A percentile compares a stretch with the other conserved stretches of the same genome.
phyloP scores from a whole-genome alignment of 2,113 vertebrate genomes.

The Chionomys nivalis region DNA sequence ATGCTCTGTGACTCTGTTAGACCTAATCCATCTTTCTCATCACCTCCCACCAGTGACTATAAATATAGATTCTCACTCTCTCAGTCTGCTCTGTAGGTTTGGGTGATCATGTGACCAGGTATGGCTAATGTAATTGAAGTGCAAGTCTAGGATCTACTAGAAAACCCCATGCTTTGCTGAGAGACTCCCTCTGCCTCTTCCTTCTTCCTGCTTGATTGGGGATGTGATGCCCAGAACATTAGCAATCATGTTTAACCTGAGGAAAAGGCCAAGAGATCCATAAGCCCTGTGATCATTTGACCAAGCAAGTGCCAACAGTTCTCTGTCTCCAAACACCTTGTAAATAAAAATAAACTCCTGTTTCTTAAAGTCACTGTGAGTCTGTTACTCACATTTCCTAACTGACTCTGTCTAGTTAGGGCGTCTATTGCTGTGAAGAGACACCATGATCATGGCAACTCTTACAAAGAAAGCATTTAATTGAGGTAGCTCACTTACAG shows the following conservation, averaged over 20 bases:
- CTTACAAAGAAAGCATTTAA: background rate
- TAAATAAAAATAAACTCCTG: constrained; percentile 69
- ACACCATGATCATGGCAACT: background rate
- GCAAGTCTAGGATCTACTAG: background rate
- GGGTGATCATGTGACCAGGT: background rate
- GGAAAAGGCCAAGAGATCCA: constrained; percentile 51
- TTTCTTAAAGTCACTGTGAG: constrained; percentile 39
- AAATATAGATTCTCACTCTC: background rate
- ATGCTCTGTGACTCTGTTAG: background rate
- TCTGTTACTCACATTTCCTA: constrained; percentile 30
- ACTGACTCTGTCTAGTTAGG: background rate
- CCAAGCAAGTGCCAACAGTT: constrained; percentile 30
- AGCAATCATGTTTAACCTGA: background rate
- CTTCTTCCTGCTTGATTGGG: constrained; percentile 32
- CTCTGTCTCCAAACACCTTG: constrained; percentile 14
- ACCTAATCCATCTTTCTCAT: background rate
- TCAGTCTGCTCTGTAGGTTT: background rate
- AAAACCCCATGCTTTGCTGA: background rate
- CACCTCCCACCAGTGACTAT: background rate
- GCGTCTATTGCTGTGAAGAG: background rate
- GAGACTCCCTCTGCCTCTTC: background rate
- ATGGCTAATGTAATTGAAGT: background rate
- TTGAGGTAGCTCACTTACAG: background rate
- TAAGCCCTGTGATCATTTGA: background rate
- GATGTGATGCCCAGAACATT: background rate